These are phyloP conservation scores for Chaetogeoica ovagalla DNA, from an alignment of 2,888 invertebrate species.

Conservation along the genomic window DNA sequence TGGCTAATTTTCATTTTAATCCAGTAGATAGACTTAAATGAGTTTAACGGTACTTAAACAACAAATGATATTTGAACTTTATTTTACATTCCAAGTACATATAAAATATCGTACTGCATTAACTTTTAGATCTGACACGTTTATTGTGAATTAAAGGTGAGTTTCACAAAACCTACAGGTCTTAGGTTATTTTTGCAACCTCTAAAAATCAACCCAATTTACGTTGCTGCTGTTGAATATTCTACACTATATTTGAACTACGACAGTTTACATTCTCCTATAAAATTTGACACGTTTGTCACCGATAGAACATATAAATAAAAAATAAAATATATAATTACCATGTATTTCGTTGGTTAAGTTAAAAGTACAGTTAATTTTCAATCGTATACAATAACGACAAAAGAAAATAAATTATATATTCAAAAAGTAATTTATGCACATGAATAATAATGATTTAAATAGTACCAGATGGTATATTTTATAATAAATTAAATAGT, in stretches of 20 bases:
- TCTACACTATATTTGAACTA: too few relatives aligned
- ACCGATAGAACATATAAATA: not conserved
- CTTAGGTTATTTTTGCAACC: too few relatives aligned
- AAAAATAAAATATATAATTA: not conserved
- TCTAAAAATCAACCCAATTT: too few relatives aligned
- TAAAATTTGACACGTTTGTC: not conserved
- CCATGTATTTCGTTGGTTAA: not conserved
- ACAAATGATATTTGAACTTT: not conserved
- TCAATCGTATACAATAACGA: not conserved
- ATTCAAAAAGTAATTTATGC: slow-evolving; percentile 7
- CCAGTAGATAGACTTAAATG: too few relatives aligned
- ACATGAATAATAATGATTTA: slow-evolving; percentile 9
- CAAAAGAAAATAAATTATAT: not conserved
- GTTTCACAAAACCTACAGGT: too few relatives aligned
- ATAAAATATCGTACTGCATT: too few relatives aligned
- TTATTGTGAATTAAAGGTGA: too few relatives aligned
- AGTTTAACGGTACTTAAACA: not conserved
- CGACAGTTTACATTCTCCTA: not conserved
- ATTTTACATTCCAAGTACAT: too few relatives aligned
- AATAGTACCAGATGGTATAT: not conserved
- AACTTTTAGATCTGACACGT: too few relatives aligned
- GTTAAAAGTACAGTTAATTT: not conserved
- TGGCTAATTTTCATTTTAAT: too few relatives aligned
- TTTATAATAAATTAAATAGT: slow-evolving; percentile 3
- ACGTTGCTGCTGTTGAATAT: too few relatives aligned